These are phyloP conservation scores for Brachionus koreanus DNA, from an alignment of 1,140 invertebrate species.

Conservation along the genomic window DNA sequence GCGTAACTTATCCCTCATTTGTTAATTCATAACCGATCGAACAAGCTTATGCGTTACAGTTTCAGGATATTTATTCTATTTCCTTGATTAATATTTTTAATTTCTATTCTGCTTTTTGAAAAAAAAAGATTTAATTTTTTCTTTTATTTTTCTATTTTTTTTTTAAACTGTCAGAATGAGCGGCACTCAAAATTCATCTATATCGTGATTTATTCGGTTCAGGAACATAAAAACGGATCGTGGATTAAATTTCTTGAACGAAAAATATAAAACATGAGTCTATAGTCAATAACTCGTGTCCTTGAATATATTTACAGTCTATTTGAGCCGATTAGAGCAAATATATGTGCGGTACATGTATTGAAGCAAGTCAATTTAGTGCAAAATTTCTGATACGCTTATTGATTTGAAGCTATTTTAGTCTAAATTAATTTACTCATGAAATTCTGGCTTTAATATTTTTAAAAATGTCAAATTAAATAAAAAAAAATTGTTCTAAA, in stretches of 20 bases:
- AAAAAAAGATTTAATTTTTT: not conserved
- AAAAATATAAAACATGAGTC: not conserved
- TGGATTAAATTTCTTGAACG: not conserved
- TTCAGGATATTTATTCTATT: not conserved
- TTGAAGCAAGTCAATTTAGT: slow-evolving; percentile 24
- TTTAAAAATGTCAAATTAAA: not conserved
- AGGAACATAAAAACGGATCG: not conserved
- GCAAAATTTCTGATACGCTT: slow-evolving; percentile 15
- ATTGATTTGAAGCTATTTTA: not conserved
- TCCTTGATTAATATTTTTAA: not conserved
- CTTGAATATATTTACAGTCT: not conserved
- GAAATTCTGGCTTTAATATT: not conserved
- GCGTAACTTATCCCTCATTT: not conserved
- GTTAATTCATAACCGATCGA: not conserved
- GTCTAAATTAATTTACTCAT: not conserved
- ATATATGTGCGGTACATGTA: no score
- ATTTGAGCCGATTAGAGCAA: not conserved
- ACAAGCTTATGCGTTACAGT: not conserved
- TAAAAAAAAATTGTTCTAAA: not conserved
- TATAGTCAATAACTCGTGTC: not conserved
- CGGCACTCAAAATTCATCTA: not conserved
- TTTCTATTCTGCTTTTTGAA: not conserved
- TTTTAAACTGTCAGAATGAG: not conserved
- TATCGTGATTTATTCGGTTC: slow-evolving; percentile 11
- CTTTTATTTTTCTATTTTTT: not conserved